Conservation (phyloP, 2,113 vertebrate genomes). For the Antechinus flavipes region DNA sequence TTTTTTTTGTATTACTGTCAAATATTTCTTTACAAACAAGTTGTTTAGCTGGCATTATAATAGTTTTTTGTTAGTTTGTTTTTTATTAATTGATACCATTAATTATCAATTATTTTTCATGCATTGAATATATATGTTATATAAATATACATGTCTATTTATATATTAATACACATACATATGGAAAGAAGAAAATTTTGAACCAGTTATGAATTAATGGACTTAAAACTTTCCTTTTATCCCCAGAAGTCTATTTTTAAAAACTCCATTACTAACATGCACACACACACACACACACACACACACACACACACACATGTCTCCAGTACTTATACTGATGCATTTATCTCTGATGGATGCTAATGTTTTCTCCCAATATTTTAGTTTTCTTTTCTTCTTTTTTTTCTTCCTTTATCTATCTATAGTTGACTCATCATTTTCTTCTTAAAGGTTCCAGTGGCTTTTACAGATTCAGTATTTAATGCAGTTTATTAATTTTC, state of each 20-base stretch:
- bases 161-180: neutral
- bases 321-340: no score
- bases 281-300: no score
- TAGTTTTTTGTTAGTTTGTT: neutral
- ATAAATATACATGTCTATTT: neutral
- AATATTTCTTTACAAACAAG: neutral
- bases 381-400: no score
- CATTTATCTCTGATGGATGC: no score
- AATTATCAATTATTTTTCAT: neutral
- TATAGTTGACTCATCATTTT: neutral
- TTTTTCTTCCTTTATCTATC: no score
- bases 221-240: no score
- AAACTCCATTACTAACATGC: no score
- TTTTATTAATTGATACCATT: neutral
- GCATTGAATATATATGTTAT: neutral
- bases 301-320: no score
- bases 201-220: no score
- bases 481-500: neutral
- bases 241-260: no score
- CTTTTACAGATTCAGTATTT: neutral
- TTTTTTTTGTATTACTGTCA: neutral
- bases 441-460: constrained; percentile 1
- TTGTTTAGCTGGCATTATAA: neutral
- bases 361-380: no score
- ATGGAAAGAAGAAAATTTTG: neutral